Conservation (phyloP, 2,113 vertebrate genomes). For the Catagonus wagneri region DNA sequence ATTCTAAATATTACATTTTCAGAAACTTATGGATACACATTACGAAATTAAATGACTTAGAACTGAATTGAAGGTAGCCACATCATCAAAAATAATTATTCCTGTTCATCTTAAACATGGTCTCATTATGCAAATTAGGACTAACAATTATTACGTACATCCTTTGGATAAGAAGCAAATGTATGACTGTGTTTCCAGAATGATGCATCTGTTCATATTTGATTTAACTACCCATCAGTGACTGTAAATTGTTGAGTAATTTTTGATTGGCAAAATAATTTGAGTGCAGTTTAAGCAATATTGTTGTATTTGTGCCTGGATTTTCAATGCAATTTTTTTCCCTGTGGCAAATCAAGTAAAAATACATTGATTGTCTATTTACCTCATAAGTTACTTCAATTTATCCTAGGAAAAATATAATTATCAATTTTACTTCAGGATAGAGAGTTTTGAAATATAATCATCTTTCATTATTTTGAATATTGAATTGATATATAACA, state of each 20-base stretch:
- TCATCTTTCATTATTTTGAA: not conserved
- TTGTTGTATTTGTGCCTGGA: conserved; percentile 16
- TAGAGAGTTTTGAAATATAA: not conserved
- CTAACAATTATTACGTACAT: conserved; percentile 61
- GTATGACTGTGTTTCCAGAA: conserved; percentile 65
- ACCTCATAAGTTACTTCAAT: not conserved
- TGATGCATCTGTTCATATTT: conserved; percentile 73
- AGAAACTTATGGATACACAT: not conserved
- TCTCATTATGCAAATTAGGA: conserved; percentile 62
- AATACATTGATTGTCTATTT: not conserved
- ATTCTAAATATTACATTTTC: conserved; percentile 44
- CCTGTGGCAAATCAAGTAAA: not conserved
- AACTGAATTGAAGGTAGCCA: conserved; percentile 54
- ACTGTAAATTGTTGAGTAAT: conserved; percentile 72
- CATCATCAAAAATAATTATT: conserved; percentile 67
- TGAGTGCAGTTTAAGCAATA: conserved; percentile 65
- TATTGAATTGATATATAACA: not conserved
- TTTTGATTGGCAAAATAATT: conserved; percentile 81
- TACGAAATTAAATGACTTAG: not conserved
- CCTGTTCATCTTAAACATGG: conserved; percentile 21
- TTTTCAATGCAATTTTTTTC: not conserved
- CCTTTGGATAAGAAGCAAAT: conserved; percentile 32
- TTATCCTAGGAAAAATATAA: not conserved
- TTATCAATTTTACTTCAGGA: not conserved
- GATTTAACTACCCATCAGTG: conserved; percentile 70